Evolutionary conservation across 2,113 vertebrate genomes (phyloP).

Genomic region (Triplophysa tibetana): DNA sequence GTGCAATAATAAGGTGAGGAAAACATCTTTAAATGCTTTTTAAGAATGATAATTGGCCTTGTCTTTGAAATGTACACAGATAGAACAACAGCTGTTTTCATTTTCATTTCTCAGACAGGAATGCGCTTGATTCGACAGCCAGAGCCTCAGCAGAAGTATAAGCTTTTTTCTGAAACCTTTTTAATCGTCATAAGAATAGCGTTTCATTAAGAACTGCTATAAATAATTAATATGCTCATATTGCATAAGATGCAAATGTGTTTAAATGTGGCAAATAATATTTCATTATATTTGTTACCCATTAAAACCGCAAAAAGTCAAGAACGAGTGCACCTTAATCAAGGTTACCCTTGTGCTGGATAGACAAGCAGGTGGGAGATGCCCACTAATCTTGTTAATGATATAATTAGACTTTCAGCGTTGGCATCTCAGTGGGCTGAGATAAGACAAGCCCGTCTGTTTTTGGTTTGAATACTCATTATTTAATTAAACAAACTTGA

Average conservation of each 20-base stretch:
- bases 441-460: constrained; percentile 66
- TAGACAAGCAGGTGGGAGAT: constrained; percentile 69
- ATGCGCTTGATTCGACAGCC: constrained; percentile 13
- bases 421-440: constrained; percentile 61
- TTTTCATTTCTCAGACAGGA: constrained; percentile 45
- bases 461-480: constrained; percentile 62
- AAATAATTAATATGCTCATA: not conserved
- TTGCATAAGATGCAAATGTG: not conserved
- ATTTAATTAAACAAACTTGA: constrained; percentile 71
- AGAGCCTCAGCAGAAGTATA: not conserved
- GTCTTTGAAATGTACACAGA: constrained; percentile 34
- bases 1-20: constrained; percentile 70
- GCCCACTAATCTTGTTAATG: constrained; percentile 73
- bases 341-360: constrained; percentile 69
- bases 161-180: not conserved
- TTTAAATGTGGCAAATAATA: not conserved
- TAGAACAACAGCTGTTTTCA: constrained; percentile 56
- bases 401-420: constrained; percentile 70
- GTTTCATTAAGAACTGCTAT: not conserved
- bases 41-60: constrained; percentile 48
- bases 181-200: not conserved
- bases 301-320: constrained; percentile 56
- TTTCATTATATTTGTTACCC: not conserved
- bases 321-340: constrained; percentile 49
- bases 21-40: constrained; percentile 39